phyloP scores from a whole-genome alignment of 2,797 vertebrate genomes.

The Enteromius afrohamiltoni region DNA sequence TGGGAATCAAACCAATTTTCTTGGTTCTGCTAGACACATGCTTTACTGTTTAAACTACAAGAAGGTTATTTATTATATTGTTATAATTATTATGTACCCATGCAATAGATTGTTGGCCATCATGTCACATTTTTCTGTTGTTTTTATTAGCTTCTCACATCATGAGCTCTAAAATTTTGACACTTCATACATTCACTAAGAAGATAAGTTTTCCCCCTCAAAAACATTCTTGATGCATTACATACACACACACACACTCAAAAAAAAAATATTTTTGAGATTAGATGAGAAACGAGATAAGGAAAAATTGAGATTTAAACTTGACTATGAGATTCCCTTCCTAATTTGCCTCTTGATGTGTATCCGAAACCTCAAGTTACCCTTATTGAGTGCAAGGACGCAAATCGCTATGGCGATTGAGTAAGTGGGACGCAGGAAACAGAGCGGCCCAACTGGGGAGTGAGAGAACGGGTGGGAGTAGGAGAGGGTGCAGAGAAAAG shows the following conservation, averaged over 20 bases:
- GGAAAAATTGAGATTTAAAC: conserved; percentile 40
- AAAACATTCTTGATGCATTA: background rate
- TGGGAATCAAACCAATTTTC: background rate
- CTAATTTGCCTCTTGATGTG: conserved; percentile 38
- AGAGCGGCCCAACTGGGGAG: conserved; percentile 45
- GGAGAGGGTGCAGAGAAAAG: conserved; percentile 40
- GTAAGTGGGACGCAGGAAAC: conserved; percentile 56
- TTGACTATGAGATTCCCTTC: conserved; percentile 9
- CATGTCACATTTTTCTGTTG: background rate
- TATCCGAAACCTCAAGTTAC: conserved; percentile 21
- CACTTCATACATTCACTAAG: background rate
- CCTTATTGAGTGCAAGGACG: conserved; percentile 21
- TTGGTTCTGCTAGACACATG: background rate
- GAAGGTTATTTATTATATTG: background rate
- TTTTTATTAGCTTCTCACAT: background rate
- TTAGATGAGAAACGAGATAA: too few species aligned
- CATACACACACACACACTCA: too few species aligned
- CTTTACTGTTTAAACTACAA: background rate
- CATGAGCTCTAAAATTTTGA: background rate
- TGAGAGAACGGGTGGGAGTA: conserved; percentile 28
- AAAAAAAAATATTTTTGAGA: too few species aligned
- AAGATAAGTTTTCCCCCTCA: background rate
- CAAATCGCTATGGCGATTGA: conserved; percentile 51
- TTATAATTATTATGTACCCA: background rate
- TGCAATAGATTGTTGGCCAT: background rate